Percentiles rank a stretch among this genome's conserved stretches.
phyloP scores from a whole-genome alignment of 2,888 invertebrate species.

The Patella pellucida region DNA sequence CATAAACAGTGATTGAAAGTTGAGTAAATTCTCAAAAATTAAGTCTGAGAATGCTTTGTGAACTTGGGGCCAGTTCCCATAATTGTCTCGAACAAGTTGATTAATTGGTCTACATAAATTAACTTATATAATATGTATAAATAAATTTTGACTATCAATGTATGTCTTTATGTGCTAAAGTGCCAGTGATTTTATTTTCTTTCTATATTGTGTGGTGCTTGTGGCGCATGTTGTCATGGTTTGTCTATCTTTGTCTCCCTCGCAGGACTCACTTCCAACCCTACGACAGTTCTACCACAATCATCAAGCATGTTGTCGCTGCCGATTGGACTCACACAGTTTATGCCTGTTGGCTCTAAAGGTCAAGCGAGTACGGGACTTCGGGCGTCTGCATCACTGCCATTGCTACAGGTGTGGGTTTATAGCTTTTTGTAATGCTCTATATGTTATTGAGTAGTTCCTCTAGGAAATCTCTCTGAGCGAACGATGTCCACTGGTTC shows the following conservation, averaged over 20 bases:
- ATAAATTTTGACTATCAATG: no score
- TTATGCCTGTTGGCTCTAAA: constrained; percentile 64
- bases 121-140: no score
- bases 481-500: no score
- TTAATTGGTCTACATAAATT: no score
- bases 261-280: constrained; percentile 30
- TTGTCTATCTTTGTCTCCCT: constrained; percentile 6
- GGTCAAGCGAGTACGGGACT: constrained; percentile 43
- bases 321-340: constrained; percentile 63
- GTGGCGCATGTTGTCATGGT: not conserved
- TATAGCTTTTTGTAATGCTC: constrained; percentile 6
- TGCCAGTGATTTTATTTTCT: no score
- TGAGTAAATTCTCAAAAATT: no score
- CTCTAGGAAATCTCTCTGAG: no score
- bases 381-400: constrained; percentile 50
- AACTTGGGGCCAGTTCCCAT: no score
- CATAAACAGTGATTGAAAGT: no score
- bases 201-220: constrained; percentile 6
- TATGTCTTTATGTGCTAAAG: no score
- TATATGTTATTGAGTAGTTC: not conserved
- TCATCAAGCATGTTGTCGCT: constrained; percentile 60
- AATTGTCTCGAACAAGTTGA: no score
- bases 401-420: constrained; percentile 60
- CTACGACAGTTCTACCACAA: constrained; percentile 31
- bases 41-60: no score